Evolutionary conservation across 2,113 vertebrate genomes (phyloP), one percentile per base, ranked within the genome.

Genomic region (Paraplagusia blochii): DNA sequence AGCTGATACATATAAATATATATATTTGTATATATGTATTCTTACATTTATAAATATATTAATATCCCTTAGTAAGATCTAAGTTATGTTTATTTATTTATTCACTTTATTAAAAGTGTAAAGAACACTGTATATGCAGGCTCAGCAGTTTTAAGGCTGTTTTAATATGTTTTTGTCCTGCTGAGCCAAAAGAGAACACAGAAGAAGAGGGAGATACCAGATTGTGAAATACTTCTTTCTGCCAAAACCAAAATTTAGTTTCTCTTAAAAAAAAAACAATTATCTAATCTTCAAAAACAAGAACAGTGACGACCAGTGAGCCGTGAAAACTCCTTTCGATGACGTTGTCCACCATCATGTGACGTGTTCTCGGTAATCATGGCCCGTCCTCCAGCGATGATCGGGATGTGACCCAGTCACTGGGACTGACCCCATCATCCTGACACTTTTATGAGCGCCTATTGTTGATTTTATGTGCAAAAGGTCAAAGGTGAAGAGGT

Each of bases 401-500:
- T 49, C 50, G 16, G 10, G n/a, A n/a, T 15, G 44, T 43, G 8
- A 17, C 54, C 39, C 11, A 16, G 53, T 43, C 44, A 6, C 11
- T 49, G 51, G n/a, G 33, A 18, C 9, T 36, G 44, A 51, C 51
- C 14, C 19, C 45, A n/a, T 22, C 9, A 17, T 63, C 55, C 29
- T 64, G 49, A 54, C 51, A 48, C 22, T 66, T 63, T 46, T 44
- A 76, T 62, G 60, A 46, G 44, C 19, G 66, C 63, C 72, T 77
- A 68, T 75, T 71, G 70, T 74, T 57, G 66, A 66, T 64, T 65
- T 77, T 60, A 72, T 74, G 53, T 57, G 58, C 39, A 63, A 22
- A 29, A 29, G 46, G 15, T 69, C 53, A 55, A 57, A 54, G 15
- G 14, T 44, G 22, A 18, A 16, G n/a, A 57, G 22, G 40, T 52